Evolutionary conservation across 2,113 vertebrate genomes (phyloP).

Genomic region (Columba janthina): DNA sequence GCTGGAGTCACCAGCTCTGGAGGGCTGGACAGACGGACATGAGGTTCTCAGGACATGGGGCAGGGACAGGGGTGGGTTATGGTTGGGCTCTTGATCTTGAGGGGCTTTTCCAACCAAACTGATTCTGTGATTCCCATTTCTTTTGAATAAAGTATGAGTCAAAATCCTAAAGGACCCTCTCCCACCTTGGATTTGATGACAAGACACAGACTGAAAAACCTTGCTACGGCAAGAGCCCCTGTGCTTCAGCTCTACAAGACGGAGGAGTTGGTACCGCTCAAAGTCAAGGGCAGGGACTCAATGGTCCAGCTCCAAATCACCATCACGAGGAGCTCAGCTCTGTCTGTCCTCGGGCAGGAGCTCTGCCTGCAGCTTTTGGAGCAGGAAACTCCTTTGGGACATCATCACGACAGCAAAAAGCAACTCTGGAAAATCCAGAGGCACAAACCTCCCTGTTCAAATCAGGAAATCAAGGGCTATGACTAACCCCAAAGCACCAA

Average conservation of each 20-base stretch:
- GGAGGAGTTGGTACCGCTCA: accelerated
- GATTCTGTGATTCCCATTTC: not conserved
- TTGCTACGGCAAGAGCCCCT: not conserved
- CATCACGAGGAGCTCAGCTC: accelerated
- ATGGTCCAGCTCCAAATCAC: accelerated
- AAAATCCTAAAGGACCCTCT: not conserved
- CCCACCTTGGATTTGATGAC: accelerated
- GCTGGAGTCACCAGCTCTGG: too few relatives aligned
- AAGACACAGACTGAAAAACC: not conserved
- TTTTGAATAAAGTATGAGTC: not conserved
- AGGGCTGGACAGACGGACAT: too few relatives aligned
- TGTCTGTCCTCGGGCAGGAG: too few relatives aligned
- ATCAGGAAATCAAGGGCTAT: not conserved
- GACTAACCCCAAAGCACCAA: not conserved
- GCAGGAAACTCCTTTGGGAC: not conserved
- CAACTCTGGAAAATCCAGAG: not conserved
- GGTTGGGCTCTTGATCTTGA: too few relatives aligned
- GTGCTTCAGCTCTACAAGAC: not conserved
- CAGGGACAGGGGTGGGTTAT: too few relatives aligned
- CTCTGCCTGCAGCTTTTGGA: not conserved
- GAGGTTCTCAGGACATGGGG: too few relatives aligned
- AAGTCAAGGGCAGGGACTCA: not conserved
- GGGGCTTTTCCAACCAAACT: too few relatives aligned
- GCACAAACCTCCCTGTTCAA: not conserved
- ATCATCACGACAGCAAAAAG: not conserved